Evolutionary conservation across 2,113 vertebrate genomes (phyloP), one percentile per base, ranked within the genome.

Genomic region (Camelus dromedarius): DNA sequence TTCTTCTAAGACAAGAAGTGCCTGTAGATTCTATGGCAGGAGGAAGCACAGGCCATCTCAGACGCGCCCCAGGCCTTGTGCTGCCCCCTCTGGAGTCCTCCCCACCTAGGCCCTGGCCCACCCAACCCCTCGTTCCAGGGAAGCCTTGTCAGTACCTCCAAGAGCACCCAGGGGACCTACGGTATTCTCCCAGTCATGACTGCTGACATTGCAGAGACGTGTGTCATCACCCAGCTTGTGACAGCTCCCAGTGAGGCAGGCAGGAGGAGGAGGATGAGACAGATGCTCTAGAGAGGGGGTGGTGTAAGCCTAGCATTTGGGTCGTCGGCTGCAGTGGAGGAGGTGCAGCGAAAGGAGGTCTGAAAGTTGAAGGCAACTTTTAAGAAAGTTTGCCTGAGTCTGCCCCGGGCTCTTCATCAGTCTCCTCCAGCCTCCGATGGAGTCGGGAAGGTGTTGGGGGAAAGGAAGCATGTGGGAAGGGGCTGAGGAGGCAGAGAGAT

Each of bases 181-280:
- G 84, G 80, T 56, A 9, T 22, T 42, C 95, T 92, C 96, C 86
- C 15, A 16, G 50, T 69, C 50, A 75, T 72, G 96, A 91, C 48
- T 89, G 90, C 86, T 90, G 89, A 56, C 84, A 6, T 84, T 77
- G 42, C 89, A 48, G 54, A 94, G 89, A 82, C 1, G 0, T 48
- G 48, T 95, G 80, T 96, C 95, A 89, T 69, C 54, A 8, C 87
- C 20, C 6, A 0, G 19, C 18, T 12, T 7, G 73, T 54, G 96
- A 97, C 95, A 96, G 87, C 87, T 13, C 11, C 38, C 58, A 18
- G 64, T 2, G 2, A 13, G 85, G 77, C 96, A 2, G 84, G 92
- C 67, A 28, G 76, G 19, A 30, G 50, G 86, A 83, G 73, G 89
- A 85, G 70, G 87, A 54, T 0, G 81, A 75, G 88, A 87, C 50